Evolutionary conservation across 1,140 invertebrate genomes (phyloP).

Genomic region (Drosophila novamexicana): DNA sequence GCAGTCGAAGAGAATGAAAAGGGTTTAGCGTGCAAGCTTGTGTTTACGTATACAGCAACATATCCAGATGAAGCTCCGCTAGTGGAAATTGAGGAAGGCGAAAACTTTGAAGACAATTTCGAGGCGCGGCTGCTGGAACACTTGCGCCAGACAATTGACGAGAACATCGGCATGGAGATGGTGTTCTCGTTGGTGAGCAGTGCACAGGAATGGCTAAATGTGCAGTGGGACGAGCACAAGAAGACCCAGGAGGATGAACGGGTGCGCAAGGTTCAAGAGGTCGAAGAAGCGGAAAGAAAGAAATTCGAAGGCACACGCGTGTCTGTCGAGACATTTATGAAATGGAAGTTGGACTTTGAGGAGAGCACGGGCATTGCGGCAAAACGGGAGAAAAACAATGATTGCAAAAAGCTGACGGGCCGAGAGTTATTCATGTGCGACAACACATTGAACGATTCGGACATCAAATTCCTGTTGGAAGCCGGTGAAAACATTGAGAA

Average conservation of each 20-base stretch:
- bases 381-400: slow-evolving; percentile 89
- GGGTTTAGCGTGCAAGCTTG: slow-evolving; percentile 89
- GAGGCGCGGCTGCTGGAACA: slow-evolving; percentile 89
- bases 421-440: slow-evolving; percentile 96
- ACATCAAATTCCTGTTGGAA: slow-evolving; percentile 97
- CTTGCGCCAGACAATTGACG: slow-evolving; percentile 89
- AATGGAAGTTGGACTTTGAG: slow-evolving; percentile 98
- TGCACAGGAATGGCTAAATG: slow-evolving; percentile 96
- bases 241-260: slow-evolving; percentile 89
- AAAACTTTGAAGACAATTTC: slow-evolving; percentile 92
- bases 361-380: slow-evolving; percentile 93
- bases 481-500: slow-evolving; percentile 91
- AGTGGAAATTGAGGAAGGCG: slow-evolving; percentile 91
- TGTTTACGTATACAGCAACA: slow-evolving; percentile 93
- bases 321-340: slow-evolving; percentile 97
- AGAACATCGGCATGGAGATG: slow-evolving; percentile 98
- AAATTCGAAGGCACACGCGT: slow-evolving; percentile 97
- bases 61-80: slow-evolving; percentile 95
- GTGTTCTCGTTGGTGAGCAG: slow-evolving; percentile 97
- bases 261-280: slow-evolving; percentile 88
- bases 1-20: slow-evolving; percentile 85
- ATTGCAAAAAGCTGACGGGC: slow-evolving; percentile 91
- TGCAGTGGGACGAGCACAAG: slow-evolving; percentile 91
- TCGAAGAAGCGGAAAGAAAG: slow-evolving; percentile 96
- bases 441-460: slow-evolving; percentile 96